Evolutionary conservation across 1,140 invertebrate genomes (phyloP).

Genomic region (Microvelia longipes): DNA sequence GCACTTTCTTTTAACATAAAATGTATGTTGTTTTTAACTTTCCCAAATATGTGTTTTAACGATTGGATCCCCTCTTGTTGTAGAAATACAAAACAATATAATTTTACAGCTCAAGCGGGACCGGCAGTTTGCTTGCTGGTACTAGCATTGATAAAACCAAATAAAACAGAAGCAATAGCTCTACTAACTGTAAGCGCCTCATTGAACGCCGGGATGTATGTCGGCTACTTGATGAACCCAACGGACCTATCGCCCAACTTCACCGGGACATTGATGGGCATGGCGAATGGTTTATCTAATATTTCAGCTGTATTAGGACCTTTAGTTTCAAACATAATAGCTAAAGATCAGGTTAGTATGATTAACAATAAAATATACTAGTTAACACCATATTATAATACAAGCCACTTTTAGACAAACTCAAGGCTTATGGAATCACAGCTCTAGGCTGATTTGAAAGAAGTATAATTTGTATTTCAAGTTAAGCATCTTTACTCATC

Average conservation of each 20-base stretch:
- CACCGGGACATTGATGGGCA: constrained; percentile 52
- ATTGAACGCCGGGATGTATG: constrained; percentile 53
- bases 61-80: neutral
- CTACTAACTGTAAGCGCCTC: constrained; percentile 55
- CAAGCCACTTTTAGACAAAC: neutral
- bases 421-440: neutral
- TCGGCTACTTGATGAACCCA: constrained; percentile 43
- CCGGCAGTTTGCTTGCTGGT: constrained; percentile 32
- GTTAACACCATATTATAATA: neutral
- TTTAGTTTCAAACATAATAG: constrained; percentile 40
- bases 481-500: neutral
- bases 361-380: neutral
- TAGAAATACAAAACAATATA: too few species aligned
- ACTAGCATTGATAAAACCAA: constrained; percentile 40
- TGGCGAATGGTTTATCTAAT: constrained; percentile 50
- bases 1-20: too few species aligned
- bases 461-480: neutral
- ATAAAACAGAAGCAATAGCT: constrained; percentile 37
- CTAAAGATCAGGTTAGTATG: constrained; percentile 40
- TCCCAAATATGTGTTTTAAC: neutral
- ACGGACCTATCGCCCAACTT: constrained; percentile 63
- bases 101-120: constrained; percentile 30
- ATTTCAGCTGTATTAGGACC: constrained; percentile 51
- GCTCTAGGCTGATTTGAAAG: too few species aligned
- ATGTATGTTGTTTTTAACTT: too few species aligned